Conservation (phyloP, 2,113 vertebrate species). For the Eclectus roratus region DNA sequence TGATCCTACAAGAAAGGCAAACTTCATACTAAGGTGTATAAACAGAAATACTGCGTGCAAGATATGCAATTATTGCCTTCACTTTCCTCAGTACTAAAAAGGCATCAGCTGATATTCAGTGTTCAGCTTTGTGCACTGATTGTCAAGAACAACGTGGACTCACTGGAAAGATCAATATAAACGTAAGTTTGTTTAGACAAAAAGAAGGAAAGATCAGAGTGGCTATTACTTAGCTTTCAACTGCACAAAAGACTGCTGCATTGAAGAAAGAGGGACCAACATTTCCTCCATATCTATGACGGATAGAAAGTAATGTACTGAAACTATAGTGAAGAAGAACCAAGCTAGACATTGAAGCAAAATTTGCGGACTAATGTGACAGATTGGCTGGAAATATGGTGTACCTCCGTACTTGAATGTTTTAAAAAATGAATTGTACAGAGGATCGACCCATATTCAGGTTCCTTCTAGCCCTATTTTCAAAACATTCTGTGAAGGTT, state of each 20-base stretch:
- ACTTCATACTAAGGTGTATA: not conserved
- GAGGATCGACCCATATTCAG: not conserved
- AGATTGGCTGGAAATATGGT: not conserved
- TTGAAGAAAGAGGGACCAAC: not conserved
- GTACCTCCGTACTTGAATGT: not conserved
- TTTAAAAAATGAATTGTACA: not conserved
- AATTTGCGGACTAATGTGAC: not conserved
- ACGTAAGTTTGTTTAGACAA: not conserved
- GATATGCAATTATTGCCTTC: not conserved
- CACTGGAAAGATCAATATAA: not conserved
- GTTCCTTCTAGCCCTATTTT: not conserved
- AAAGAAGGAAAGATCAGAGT: not conserved
- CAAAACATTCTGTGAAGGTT: not conserved
- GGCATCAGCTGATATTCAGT: not conserved
- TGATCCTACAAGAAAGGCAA: not conserved
- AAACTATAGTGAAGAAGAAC: not conserved
- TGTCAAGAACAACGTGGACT: not conserved
- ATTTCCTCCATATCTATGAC: not conserved
- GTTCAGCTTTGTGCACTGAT: not conserved
- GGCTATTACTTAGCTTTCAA: not conserved
- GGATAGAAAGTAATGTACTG: not conserved
- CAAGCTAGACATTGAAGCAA: not conserved
- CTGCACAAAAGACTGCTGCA: not conserved
- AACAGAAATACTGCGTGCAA: not conserved
- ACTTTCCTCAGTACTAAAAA: not conserved